Conservation (phyloP, 2,888 invertebrate genomes). For the Caenorhabditis angaria region DNA sequence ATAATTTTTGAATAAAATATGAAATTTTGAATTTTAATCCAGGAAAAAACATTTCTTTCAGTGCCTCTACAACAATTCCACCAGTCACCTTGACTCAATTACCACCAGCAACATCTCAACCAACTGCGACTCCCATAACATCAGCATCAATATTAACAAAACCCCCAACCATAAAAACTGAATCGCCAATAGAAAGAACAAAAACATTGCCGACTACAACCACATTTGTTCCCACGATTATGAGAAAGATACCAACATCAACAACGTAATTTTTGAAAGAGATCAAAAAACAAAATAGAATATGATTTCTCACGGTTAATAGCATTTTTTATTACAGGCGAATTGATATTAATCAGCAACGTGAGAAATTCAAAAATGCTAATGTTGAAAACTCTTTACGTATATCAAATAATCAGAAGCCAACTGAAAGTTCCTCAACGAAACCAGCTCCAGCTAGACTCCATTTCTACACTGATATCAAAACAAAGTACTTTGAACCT, state of each 20-base stretch:
- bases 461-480: conserved; percentile 12
- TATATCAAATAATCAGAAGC: background rate
- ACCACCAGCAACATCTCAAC: background rate
- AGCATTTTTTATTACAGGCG: background rate
- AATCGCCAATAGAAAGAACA: background rate
- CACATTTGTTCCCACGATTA: background rate
- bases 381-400: background rate
- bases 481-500: background rate
- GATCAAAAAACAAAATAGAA: background rate
- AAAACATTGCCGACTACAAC: conserved; percentile 4
- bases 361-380: conserved; percentile 3
- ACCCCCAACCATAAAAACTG: background rate
- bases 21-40: too few species aligned
- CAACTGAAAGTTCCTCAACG: background rate
- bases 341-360: conserved; percentile 1
- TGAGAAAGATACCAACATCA: conserved; percentile 4
- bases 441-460: conserved; percentile 7
- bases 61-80: background rate
- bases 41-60: background rate
- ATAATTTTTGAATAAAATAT: too few species aligned
- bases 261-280: background rate
- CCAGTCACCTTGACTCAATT: background rate
- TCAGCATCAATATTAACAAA: background rate
- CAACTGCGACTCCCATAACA: background rate
- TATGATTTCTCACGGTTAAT: background rate